These are phyloP conservation scores for Resseliella maxima DNA, from an alignment of 2,888 invertebrate genomes.

Conservation along the genomic window DNA sequence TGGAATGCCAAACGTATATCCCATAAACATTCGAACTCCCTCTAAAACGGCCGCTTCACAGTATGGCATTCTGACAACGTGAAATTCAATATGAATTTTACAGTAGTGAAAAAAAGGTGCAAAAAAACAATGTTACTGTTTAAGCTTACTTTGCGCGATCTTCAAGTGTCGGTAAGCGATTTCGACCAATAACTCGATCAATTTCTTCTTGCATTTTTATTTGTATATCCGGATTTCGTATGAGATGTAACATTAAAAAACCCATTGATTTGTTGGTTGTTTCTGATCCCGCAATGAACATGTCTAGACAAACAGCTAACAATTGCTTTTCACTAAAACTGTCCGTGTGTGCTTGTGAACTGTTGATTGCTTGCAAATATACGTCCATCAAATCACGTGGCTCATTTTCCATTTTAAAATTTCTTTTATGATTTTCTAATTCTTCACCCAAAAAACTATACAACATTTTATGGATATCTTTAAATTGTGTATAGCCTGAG, in stretches of 20 bases:
- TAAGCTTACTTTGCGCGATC: slow-evolving; percentile 75
- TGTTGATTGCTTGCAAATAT: slow-evolving; percentile 77
- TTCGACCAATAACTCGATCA: slow-evolving; percentile 77
- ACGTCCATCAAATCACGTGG: slow-evolving; percentile 86
- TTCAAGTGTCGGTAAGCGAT: slow-evolving; percentile 75
- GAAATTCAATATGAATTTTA: background rate
- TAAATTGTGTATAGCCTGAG: slow-evolving; percentile 81
- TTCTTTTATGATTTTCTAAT: slow-evolving; percentile 76
- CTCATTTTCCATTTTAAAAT: slow-evolving; percentile 71
- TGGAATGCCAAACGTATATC: slow-evolving; percentile 81
- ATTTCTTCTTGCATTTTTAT: slow-evolving; percentile 82
- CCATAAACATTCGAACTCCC: slow-evolving; percentile 82
- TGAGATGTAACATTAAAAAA: slow-evolving; percentile 80
- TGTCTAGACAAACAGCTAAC: slow-evolving; percentile 83
- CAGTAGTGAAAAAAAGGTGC: background rate
- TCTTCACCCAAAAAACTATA: slow-evolving; percentile 81
- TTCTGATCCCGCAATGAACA: slow-evolving; percentile 90
- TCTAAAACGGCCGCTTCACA: slow-evolving; percentile 83
- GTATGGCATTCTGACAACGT: slow-evolving; percentile 78
- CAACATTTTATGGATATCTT: slow-evolving; percentile 76
- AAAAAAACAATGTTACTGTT: slow-evolving; percentile 62
- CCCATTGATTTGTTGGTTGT: slow-evolving; percentile 84
- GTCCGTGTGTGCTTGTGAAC: slow-evolving; percentile 69
- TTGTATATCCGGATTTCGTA: slow-evolving; percentile 79
- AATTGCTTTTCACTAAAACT: slow-evolving; percentile 79